Evolutionary conservation across 1,140 invertebrate genomes (phyloP), one percentile per base, ranked within the genome.

Genomic region (Hylaeus volcanicus): DNA sequence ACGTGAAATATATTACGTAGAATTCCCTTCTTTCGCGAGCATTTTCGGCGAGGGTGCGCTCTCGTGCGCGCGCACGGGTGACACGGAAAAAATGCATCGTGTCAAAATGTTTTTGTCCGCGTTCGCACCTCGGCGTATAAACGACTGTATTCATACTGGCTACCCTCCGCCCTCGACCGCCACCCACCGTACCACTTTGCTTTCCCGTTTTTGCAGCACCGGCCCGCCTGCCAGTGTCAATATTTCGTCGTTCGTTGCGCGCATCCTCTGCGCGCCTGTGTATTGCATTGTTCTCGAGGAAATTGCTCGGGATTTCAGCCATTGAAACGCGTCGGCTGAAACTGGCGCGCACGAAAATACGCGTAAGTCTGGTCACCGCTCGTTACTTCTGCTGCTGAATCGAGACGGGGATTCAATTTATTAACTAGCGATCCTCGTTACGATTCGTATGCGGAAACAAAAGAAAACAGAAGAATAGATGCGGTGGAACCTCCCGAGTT

Each of bases 241-340:
- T 86, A 86, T 82, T 82, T 85, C 84, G 84, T 60, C 56, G 84
- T 74, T 77, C 55, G 79, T 68, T 76, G 79, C 74, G 12, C 72
- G n/a, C 74, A 61, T 51, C 55, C 51, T 11, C 39, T 26, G 14
- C 64, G 43, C 14, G 48, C 66, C 26, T 9, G 26, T 61, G 71
- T 69, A 68, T 70, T 79, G 41, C 76, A 78, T 86, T 86, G 86
- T 86, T 80, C 81, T 69, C 61, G 63, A 58, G 64, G 58, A 86
- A 86, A 86, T 86, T 86, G 81, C 84, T 82, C 72, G 84, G 64
- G 71, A 86, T 83, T 83, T 64, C 77, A 77, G 41, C 51, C 77
- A 75, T 64, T 68, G 84, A 26, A 26, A 26, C 26, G 26, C 26
- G 26, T 26, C 26, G 26, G 26, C 26, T 26, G 26, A 26, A 26